phyloP scores from a whole-genome alignment of 2,797 vertebrate genomes.

The Toxotes lorentzi region DNA sequence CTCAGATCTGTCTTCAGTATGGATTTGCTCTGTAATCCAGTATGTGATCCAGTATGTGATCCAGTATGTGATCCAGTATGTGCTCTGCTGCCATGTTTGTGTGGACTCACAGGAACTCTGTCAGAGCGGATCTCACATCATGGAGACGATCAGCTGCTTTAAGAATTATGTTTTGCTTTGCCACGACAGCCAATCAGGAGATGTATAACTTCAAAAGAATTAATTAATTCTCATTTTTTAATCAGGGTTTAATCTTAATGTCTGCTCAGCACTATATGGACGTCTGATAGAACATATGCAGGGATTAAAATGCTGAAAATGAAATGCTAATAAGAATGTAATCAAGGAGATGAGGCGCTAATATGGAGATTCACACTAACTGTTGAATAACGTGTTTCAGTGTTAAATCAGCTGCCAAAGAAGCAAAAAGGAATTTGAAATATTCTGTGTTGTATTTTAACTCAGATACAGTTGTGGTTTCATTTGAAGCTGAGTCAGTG shows the following conservation, averaged over 20 bases:
- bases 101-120: background rate
- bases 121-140: constrained; percentile 7
- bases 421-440: background rate
- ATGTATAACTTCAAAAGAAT: constrained; percentile 58
- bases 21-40: constrained; percentile 7
- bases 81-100: constrained; percentile 19
- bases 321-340: constrained; percentile 63
- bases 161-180: constrained; percentile 36
- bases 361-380: constrained; percentile 29
- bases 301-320: constrained; percentile 69
- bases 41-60: background rate
- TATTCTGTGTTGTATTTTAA: constrained; percentile 15
- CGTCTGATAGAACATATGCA: constrained; percentile 43
- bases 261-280: constrained; percentile 58
- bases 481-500: background rate
- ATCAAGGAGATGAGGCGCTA: constrained; percentile 45
- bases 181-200: constrained; percentile 50
- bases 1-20: too few species aligned
- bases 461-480: background rate
- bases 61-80: too few species aligned
- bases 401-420: constrained; percentile 12
- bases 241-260: constrained; percentile 71
- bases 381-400: constrained; percentile 35
- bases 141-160: constrained; percentile 23
- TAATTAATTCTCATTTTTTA: constrained; percentile 67